Percentiles rank a stretch among this genome's conserved stretches.
phyloP scores from a whole-genome alignment of 2,113 vertebrate genomes.

The Coptodon bakossiorum region DNA sequence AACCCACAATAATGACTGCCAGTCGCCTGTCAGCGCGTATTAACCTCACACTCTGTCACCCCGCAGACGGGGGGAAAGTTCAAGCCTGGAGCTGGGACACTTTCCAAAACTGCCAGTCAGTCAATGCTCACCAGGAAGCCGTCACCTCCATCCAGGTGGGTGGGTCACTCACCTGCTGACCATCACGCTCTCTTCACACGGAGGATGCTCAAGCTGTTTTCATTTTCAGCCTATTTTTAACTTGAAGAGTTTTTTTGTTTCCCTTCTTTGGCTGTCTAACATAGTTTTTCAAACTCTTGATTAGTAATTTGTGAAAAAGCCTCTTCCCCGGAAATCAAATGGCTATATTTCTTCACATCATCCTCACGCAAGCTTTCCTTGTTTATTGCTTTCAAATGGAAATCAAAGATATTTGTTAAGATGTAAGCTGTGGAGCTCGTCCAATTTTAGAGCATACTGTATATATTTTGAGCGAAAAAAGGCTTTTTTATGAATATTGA shows the following conservation, averaged over 20 bases:
- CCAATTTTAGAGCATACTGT: slow-evolving; percentile 34
- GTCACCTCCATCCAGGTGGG: slow-evolving; percentile 74
- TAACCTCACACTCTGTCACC: slow-evolving; percentile 52
- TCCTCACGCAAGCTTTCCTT: not conserved
- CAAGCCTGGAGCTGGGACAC: slow-evolving; percentile 76
- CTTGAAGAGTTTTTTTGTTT: not conserved
- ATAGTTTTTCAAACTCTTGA: slow-evolving; percentile 1
- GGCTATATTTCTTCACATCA: not conserved
- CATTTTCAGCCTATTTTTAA: not conserved
- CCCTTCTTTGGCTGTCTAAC: not conserved
- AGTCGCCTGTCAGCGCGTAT: slow-evolving; percentile 42
- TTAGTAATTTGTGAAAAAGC: slow-evolving; percentile 26
- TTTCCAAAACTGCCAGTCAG: slow-evolving; percentile 71
- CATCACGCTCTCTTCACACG: not conserved
- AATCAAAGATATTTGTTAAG: slow-evolving; percentile 49
- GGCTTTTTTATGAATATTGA: slow-evolving; percentile 45
- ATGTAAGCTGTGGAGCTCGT: slow-evolving; percentile 10
- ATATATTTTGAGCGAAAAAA: slow-evolving; percentile 36
- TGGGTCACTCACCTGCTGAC: not conserved
- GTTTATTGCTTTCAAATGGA: slow-evolving; percentile 46
- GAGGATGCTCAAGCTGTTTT: slow-evolving; percentile 12
- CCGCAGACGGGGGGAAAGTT: slow-evolving; percentile 76
- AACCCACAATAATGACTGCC: slow-evolving; percentile 48
- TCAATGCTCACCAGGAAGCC: slow-evolving; percentile 71
- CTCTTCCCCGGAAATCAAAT: slow-evolving; percentile 4